Conservation (phyloP, 1,140 invertebrate species). For the Pissodes strobi region DNA sequence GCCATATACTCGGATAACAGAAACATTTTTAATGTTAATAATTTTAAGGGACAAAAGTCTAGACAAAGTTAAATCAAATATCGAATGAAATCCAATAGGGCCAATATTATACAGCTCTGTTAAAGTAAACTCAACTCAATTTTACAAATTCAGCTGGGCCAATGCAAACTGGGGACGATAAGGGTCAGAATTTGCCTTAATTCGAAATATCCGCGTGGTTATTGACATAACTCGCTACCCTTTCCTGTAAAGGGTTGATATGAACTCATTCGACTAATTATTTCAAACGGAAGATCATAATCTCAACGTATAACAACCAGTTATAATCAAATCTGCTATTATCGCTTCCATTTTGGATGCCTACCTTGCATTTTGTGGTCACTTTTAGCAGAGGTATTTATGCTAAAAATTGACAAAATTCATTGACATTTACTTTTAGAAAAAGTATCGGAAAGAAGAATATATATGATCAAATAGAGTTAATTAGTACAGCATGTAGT, state of each 20-base stretch:
- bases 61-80: no score
- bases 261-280: constrained; percentile 56
- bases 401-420: no score
- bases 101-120: no score
- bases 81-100: no score
- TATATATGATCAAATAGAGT: no score
- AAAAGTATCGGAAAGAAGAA: no score
- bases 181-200: constrained; percentile 54
- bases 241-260: constrained; percentile 54
- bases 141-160: constrained; percentile 9
- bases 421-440: no score
- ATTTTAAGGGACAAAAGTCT: no score
- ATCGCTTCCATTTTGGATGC: constrained; percentile 49
- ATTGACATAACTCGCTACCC: constrained; percentile 55
- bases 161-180: constrained; percentile 23
- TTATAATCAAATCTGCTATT: constrained; percentile 56
- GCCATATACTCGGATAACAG: no score
- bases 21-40: no score
- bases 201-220: constrained; percentile 54
- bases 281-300: constrained; percentile 57
- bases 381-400: no score
- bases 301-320: constrained; percentile 56
- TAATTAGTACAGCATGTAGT: no score
- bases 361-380: background rate
- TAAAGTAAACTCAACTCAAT: constrained; percentile 19